Conservation (phyloP, 2,888 invertebrate species). For the Agonopterix subpropinquella region DNA sequence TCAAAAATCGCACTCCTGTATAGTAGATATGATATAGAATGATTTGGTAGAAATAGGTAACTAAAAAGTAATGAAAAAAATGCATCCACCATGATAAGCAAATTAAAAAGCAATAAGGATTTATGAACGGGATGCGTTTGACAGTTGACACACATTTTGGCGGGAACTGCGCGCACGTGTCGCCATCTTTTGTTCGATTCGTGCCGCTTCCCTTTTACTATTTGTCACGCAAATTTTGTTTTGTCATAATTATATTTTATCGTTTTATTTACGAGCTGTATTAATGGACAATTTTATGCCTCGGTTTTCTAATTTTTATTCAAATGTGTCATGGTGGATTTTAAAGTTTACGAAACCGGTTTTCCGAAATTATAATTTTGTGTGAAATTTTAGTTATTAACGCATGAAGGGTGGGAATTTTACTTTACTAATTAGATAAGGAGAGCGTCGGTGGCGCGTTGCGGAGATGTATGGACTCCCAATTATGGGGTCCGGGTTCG, state of each 20-base stretch:
- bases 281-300: conserved; percentile 31
- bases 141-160: conserved; percentile 52
- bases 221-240: conserved; percentile 44
- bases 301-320: conserved; percentile 34
- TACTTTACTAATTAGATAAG: too few relatives aligned
- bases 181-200: conserved; percentile 55
- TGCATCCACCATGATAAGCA: not conserved
- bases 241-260: conserved; percentile 45
- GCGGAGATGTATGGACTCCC: too few relatives aligned
- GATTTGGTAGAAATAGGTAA: too few relatives aligned
- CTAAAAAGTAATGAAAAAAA: not conserved
- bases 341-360: not conserved
- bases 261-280: conserved; percentile 34
- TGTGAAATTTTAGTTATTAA: too few relatives aligned
- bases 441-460: too few relatives aligned
- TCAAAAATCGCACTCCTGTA: too few relatives aligned
- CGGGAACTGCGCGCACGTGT: conserved; percentile 47
- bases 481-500: too few relatives aligned
- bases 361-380: not conserved
- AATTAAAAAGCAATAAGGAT: conserved; percentile 25
- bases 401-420: not conserved
- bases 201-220: conserved; percentile 30
- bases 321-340: conserved; percentile 32
- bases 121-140: conserved; percentile 37
- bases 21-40: too few relatives aligned